Evolutionary conservation across 2,797 vertebrate genomes (phyloP).

Genomic region (Prionace glauca): DNA sequence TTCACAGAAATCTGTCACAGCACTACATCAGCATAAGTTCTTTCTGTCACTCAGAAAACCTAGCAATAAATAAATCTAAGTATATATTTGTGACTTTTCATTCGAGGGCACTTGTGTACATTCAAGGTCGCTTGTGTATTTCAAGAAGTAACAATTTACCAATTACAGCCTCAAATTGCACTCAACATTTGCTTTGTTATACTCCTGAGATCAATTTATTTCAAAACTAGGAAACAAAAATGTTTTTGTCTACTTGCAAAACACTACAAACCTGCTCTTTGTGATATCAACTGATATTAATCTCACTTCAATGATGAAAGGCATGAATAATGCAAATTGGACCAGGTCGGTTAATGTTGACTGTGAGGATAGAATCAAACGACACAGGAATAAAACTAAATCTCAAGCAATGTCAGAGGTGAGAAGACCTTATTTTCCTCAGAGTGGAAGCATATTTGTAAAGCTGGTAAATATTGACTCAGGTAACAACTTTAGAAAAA

Average conservation of each 20-base stretch:
- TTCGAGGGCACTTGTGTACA: background rate
- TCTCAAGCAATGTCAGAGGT: background rate
- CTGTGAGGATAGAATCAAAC: background rate
- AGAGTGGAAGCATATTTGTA: background rate
- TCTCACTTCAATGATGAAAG: background rate
- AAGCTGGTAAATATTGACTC: background rate
- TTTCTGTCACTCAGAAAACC: background rate
- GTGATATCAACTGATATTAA: constrained; percentile 16
- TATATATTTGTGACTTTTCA: background rate
- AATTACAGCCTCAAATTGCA: constrained; percentile 3
- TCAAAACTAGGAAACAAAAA: constrained; percentile 16
- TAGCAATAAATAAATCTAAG: background rate
- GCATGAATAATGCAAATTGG: background rate
- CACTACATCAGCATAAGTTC: background rate
- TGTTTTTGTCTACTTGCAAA: background rate
- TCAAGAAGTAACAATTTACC: constrained; percentile 7
- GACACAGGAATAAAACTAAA: background rate
- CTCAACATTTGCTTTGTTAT: background rate
- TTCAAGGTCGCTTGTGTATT: background rate
- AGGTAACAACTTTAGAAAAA: background rate
- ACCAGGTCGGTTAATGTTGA: background rate
- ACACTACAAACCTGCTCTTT: background rate
- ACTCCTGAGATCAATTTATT: background rate
- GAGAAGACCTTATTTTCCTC: background rate
- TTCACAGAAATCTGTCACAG: background rate